phyloP scores from a whole-genome alignment of 2,113 vertebrate species.

The Pomatostomus ruficeps region DNA sequence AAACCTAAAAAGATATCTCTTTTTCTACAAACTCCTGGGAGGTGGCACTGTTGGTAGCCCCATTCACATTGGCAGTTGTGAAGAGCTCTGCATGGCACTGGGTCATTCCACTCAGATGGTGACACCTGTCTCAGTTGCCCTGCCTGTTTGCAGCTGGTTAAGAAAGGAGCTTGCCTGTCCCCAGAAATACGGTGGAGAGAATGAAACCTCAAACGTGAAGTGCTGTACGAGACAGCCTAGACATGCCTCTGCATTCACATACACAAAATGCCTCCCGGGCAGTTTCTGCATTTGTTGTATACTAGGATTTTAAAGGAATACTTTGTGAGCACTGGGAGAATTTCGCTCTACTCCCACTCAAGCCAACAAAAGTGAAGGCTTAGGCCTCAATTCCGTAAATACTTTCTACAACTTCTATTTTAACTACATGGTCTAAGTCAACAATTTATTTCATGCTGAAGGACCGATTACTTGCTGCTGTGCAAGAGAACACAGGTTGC shows the following conservation, averaged over 20 bases:
- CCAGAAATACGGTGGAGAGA: background rate
- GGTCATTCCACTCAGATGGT: background rate
- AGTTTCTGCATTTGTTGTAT: background rate
- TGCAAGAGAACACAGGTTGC: background rate
- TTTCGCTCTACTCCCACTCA: background rate
- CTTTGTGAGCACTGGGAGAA: rapidly evolving
- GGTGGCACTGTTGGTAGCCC: background rate
- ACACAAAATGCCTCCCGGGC: background rate
- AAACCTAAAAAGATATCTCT: background rate
- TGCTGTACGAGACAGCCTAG: background rate
- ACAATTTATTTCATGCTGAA: background rate
- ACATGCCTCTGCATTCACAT: background rate
- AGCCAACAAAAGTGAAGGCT: background rate
- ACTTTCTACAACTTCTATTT: background rate
- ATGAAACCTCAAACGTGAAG: background rate
- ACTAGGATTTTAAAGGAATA: background rate
- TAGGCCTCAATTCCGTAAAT: background rate
- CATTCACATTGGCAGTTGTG: rapidly evolving
- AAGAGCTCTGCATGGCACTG: background rate
- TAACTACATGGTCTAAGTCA: background rate
- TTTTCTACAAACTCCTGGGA: background rate
- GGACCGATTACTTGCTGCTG: background rate
- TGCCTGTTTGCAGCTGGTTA: background rate
- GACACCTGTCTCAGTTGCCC: rapidly evolving
- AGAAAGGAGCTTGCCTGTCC: background rate